Evolutionary conservation across 2,797 vertebrate genomes (phyloP), one percentile per base, ranked within the genome.

Genomic region (Sebastes minor): DNA sequence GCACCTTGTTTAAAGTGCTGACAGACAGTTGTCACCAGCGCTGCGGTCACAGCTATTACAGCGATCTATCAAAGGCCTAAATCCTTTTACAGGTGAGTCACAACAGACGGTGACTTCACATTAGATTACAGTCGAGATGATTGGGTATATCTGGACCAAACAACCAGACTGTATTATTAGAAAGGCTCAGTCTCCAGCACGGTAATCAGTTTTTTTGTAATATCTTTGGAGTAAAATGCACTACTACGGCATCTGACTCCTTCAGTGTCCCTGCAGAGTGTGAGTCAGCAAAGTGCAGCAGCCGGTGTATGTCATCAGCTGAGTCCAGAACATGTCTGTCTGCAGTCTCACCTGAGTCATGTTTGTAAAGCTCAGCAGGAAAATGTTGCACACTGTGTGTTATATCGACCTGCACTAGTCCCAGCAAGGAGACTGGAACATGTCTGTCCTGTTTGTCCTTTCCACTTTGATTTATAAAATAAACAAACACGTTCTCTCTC

Each of bases 31-130:
- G 84, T 81, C 88, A 74, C 61, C 74, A 49, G 77, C 78, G 3
- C 49, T 5, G 69, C 1, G 32, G 81, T 71, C 72, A 67, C 75
- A 2, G 71, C 76, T 88, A 86, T 88, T 85, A 73, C 81, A 70
- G 22, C 63, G 3, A 88, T 90, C 90, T 83, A 80, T 93, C 90
- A 89, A 73, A 81, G 52, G 13, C 28, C 73, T 86, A 77, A 46
- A 90, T 90, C 90, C 64, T 33, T 68, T 89, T 88, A 86, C 89
- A 89, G 89, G 86, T 92, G 88, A 89, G 81, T 91, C 92, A 90
- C 83, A 68, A 67, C 90, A 86, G 85, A 89, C 72, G 8, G 67
- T 82, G 86, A 90, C 85, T 72, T 91, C 64, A 88, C 84, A 91
- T 88, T 67, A 81, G 87, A 89, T 92, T 89, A 90, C 73, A 22